Conservation (phyloP, 2,113 vertebrate species). For the Nothobranchius kuhntae region DNA sequence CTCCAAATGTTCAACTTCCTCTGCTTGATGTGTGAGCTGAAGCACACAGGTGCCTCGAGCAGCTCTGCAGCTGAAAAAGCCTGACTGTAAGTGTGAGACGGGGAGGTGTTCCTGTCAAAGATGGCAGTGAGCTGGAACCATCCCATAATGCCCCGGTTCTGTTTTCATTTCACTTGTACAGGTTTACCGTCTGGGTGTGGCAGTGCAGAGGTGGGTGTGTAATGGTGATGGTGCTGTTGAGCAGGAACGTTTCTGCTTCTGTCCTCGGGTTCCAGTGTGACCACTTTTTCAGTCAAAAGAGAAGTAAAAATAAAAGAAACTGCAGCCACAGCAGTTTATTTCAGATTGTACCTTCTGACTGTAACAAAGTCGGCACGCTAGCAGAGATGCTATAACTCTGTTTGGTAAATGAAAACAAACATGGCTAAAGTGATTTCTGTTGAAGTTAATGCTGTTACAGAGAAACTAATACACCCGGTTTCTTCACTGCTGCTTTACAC, state of each 20-base stretch:
- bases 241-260: neutral
- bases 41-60: slow-evolving; percentile 42
- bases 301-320: neutral
- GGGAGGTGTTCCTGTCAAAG: slow-evolving; percentile 4
- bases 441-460: neutral
- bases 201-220: slow-evolving; percentile 8
- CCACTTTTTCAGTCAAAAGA: neutral
- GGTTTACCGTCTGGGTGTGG: slow-evolving; percentile 11
- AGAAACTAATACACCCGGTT: neutral
- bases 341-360: neutral
- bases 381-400: neutral
- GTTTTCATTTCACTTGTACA: slow-evolving; percentile 1
- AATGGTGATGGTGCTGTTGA: neutral
- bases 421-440: neutral
- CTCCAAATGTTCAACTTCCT: slow-evolving; percentile 36
- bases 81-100: slow-evolving; percentile 24
- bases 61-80: slow-evolving; percentile 11
- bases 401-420: slow-evolving; percentile 7
- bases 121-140: too few relatives aligned
- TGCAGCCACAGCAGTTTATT: neutral
- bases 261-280: neutral
- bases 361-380: neutral
- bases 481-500: too few relatives aligned
- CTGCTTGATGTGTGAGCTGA: slow-evolving; percentile 34
- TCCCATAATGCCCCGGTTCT: neutral